Evolutionary conservation across 1,140 invertebrate genomes (phyloP).

Genomic region (Trichonephila clavipes): DNA sequence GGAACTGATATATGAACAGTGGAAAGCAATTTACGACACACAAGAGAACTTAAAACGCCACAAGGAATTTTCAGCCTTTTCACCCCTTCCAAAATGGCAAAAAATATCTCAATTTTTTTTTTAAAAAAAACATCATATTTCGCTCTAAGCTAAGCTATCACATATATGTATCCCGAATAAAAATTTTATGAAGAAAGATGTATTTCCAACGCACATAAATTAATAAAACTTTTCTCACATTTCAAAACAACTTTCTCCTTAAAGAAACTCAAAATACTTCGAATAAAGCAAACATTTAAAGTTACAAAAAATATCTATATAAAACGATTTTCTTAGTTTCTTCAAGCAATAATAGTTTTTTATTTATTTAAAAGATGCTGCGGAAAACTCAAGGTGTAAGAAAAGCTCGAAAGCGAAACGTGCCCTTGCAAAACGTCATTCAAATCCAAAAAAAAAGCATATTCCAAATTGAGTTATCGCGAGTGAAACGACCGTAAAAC

Average conservation of each 20-base stretch:
- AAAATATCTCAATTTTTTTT: no score
- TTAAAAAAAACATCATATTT: neutral
- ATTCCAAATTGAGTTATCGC: slow-evolving; percentile 5
- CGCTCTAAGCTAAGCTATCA: neutral
- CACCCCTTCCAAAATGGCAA: no score
- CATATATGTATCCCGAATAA: neutral
- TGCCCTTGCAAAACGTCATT: neutral
- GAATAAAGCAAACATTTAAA: neutral
- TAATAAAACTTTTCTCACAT: neutral
- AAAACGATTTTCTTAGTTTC: neutral
- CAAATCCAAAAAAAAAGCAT: neutral
- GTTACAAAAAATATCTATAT: neutral
- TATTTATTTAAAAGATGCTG: neutral
- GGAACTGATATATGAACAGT: no score
- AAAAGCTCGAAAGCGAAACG: neutral
- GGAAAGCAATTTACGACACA: no score
- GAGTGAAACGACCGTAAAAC: neutral
- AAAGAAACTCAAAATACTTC: neutral
- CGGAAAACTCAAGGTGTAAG: neutral
- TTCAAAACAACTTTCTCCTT: neutral
- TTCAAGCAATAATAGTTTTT: neutral
- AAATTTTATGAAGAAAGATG: neutral
- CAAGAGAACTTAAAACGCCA: no score
- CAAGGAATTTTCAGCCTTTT: no score
- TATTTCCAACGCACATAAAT: neutral